Evolutionary conservation across 2,888 invertebrate species (phyloP).

Genomic region (Galeopsomyia nigrocyanea): DNA sequence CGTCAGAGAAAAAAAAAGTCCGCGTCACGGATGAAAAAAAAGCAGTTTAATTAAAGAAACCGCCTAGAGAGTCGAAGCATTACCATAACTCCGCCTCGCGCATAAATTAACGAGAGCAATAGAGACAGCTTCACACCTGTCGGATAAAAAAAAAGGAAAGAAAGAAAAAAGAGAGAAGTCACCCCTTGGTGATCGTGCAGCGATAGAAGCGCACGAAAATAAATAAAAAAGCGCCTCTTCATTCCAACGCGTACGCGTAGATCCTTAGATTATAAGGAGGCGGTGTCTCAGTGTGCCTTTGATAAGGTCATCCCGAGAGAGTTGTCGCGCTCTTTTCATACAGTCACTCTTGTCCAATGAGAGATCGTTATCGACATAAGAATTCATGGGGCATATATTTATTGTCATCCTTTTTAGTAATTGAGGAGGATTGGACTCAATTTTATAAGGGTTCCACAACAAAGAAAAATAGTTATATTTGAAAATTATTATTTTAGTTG

Average conservation of each 20-base stretch:
- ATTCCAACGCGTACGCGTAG: conserved; percentile 13
- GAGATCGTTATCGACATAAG: too few relatives aligned
- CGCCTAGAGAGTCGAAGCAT: background rate
- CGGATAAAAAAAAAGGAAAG: conserved; percentile 15
- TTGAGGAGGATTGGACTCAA: too few relatives aligned
- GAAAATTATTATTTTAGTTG: too few relatives aligned
- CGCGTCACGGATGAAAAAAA: background rate
- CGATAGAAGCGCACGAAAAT: background rate
- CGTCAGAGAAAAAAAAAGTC: too few relatives aligned
- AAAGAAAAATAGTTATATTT: too few relatives aligned
- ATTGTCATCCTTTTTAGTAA: too few relatives aligned
- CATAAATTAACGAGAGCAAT: conserved; percentile 23
- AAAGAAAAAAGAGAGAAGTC: conserved; percentile 8
- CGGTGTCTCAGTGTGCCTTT: conserved; percentile 7
- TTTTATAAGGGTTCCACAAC: too few relatives aligned
- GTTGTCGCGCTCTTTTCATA: too few relatives aligned
- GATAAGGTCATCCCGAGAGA: conserved; percentile 26
- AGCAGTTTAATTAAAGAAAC: conserved; percentile 22
- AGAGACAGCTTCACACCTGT: conserved; percentile 51
- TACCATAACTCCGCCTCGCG: background rate
- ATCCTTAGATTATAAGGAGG: conserved; percentile 29
- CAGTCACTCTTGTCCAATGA: too few relatives aligned
- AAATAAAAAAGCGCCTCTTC: conserved; percentile 24
- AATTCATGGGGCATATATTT: too few relatives aligned
- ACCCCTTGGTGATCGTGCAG: conserved; percentile 16